phyloP scores from a whole-genome alignment of 2,797 vertebrate genomes.

The Amblyraja radiata region DNA sequence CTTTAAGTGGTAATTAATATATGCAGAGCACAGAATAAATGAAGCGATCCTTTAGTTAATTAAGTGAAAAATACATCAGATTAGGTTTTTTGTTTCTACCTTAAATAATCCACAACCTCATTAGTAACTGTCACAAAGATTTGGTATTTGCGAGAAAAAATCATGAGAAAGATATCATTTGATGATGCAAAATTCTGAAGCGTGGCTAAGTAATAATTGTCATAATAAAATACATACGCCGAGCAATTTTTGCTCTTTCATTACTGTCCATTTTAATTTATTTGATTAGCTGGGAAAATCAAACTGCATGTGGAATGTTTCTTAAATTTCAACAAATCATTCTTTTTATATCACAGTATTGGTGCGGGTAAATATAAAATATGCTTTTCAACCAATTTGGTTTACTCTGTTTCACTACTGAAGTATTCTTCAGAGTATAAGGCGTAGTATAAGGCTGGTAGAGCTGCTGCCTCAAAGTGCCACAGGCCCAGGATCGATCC shows the following conservation, averaged over 20 bases:
- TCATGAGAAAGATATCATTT: neutral
- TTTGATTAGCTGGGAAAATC: neutral
- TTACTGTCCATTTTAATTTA: slow-evolving; percentile 22
- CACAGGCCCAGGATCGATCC: no score
- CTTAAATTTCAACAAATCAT: neutral
- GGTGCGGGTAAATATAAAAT: neutral
- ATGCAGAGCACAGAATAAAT: neutral
- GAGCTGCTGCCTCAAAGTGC: no score
- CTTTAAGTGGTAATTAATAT: neutral
- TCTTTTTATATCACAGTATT: neutral
- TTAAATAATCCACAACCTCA: neutral
- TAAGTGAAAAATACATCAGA: slow-evolving; percentile 2
- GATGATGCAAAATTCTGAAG: neutral
- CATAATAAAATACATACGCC: neutral
- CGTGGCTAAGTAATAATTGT: slow-evolving; percentile 10
- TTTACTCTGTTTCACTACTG: neutral
- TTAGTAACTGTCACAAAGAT: neutral
- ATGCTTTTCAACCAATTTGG: neutral
- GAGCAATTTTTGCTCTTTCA: neutral
- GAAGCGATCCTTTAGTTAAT: neutral
- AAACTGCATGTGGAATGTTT: neutral
- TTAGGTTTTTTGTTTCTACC: neutral
- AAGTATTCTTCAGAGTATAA: neutral
- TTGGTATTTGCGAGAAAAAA: neutral
- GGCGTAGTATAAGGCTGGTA: no score